These are phyloP conservation scores for Puntigrus tetrazona DNA, from an alignment of 2,113 vertebrate genomes.

Conservation along the genomic window DNA sequence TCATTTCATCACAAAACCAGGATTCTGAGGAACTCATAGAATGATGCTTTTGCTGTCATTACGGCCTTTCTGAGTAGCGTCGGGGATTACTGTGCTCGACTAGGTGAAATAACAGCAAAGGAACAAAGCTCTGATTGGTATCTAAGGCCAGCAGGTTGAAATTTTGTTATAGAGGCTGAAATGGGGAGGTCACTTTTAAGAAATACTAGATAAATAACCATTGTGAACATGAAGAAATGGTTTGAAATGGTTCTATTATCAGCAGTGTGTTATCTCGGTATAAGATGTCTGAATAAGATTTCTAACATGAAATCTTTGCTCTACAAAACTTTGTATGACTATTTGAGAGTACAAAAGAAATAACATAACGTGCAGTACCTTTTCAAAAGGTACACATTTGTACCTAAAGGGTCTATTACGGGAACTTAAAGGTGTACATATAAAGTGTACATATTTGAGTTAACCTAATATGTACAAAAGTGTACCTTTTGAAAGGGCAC, in stretches of 20 bases:
- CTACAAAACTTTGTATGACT: not conserved
- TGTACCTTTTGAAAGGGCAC: too few species aligned
- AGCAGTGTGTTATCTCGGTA: conserved; percentile 15
- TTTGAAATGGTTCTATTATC: conserved; percentile 1
- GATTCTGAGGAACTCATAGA: conserved; percentile 29
- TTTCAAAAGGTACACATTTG: too few species aligned
- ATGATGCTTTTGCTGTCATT: conserved; percentile 43
- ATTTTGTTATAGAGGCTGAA: not conserved
- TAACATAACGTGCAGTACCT: not conserved
- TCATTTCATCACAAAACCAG: conserved; percentile 44
- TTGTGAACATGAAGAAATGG: conserved; percentile 2
- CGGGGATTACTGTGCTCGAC: conserved; percentile 32
- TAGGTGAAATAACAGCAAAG: conserved; percentile 47
- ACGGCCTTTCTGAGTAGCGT: conserved; percentile 29
- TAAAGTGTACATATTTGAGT: too few species aligned
- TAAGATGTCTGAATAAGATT: not conserved
- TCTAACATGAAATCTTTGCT: not conserved
- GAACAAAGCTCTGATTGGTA: conserved; percentile 42
- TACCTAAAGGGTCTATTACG: too few species aligned
- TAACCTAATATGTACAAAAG: too few species aligned
- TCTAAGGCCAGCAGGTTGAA: conserved; percentile 12
- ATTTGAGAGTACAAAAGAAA: not conserved
- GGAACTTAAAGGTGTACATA: too few species aligned
- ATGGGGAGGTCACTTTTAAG: not conserved
- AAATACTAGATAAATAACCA: conserved; percentile 10